Percentiles rank a stretch among this genome's conserved stretches.
phyloP scores from a whole-genome alignment of 2,888 invertebrate species.

The Athetis lepigone region DNA sequence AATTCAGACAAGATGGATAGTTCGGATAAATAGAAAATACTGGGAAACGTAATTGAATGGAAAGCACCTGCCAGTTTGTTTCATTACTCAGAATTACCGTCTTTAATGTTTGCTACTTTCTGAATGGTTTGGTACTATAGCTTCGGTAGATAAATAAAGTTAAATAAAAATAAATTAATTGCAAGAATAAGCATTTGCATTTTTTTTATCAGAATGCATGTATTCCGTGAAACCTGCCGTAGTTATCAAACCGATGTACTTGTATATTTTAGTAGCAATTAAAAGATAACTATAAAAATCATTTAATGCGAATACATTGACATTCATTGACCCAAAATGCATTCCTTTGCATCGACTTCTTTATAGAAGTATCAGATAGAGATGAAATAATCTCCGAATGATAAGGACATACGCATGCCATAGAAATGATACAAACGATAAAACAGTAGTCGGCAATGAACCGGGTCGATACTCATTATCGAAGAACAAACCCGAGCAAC shows the following conservation, averaged over 20 bases:
- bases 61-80: conserved; percentile 31
- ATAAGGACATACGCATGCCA: conserved; percentile 48
- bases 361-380: conserved; percentile 18
- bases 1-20: conserved; percentile 57
- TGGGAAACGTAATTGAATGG: conserved; percentile 32
- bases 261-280: no score
- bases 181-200: no score
- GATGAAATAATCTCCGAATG: conserved; percentile 15
- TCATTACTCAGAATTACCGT: conserved; percentile 31
- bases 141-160: no score
- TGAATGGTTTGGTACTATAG: conserved; percentile 22
- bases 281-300: no score
- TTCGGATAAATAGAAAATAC: conserved; percentile 56
- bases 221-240: no score
- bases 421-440: conserved; percentile 56
- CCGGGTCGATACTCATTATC: conserved; percentile 57
- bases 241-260: no score
- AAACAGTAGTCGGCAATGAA: conserved; percentile 54
- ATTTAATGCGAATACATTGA: neutral
- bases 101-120: conserved; percentile 12
- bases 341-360: neutral
- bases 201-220: no score
- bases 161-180: no score
- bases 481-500: conserved; percentile 56
- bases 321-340: conserved; percentile 5